Evolutionary conservation across 1,140 invertebrate species (phyloP).

Genomic region (Achatina immaculata): DNA sequence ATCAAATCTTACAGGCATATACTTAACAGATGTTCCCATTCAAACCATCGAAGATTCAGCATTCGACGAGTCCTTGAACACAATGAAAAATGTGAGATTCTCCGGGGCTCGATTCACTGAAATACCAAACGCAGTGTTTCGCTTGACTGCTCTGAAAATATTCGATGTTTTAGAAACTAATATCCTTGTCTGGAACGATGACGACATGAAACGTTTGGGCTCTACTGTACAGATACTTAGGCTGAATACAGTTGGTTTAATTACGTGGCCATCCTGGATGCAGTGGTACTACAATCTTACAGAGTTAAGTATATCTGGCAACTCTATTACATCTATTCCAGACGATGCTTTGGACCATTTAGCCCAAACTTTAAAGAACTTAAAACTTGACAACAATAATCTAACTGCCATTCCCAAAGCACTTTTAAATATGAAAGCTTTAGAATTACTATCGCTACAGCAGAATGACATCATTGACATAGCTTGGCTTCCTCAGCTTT

Average conservation of each 20-base stretch:
- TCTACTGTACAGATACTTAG: background rate
- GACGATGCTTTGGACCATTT: background rate
- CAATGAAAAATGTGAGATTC: background rate
- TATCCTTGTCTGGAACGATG: background rate
- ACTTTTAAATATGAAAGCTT: background rate
- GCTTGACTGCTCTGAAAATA: background rate
- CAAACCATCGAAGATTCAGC: background rate
- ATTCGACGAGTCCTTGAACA: background rate
- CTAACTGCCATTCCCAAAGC: background rate
- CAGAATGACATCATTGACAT: background rate
- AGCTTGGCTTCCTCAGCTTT: background rate
- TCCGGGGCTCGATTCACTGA: background rate
- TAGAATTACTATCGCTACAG: background rate
- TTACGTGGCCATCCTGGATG: background rate
- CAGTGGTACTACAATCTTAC: background rate
- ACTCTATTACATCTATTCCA: background rate
- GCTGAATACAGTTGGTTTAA: background rate
- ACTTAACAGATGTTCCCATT: background rate
- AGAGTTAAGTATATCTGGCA: background rate
- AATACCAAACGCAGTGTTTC: background rate
- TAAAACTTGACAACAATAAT: background rate
- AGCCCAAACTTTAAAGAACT: background rate
- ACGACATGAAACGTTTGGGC: background rate
- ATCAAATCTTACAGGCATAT: background rate
- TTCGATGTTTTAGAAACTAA: background rate